Conservation (phyloP, 2,113 vertebrate genomes). For the Taxidea taxus region DNA sequence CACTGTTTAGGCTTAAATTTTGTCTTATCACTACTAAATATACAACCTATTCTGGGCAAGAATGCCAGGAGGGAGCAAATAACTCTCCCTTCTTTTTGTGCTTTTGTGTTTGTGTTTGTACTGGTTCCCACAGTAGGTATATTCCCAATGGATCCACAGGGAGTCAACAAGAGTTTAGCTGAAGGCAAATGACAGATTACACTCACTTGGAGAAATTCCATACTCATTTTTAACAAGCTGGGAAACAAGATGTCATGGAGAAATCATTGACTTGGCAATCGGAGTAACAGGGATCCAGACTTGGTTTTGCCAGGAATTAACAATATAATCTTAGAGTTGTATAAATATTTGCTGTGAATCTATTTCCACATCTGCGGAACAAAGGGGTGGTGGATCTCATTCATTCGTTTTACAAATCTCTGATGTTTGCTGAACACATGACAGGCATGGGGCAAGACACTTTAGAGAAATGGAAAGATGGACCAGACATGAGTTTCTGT, state of each 20-base stretch:
- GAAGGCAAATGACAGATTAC: conserved; percentile 26
- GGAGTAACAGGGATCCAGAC: neutral
- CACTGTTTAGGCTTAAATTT: neutral
- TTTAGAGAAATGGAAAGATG: neutral
- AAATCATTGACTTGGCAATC: conserved; percentile 8
- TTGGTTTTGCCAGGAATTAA: neutral
- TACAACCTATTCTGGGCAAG: neutral
- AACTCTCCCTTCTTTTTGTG: neutral
- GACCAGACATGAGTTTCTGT: neutral
- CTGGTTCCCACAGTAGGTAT: neutral
- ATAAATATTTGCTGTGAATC: neutral
- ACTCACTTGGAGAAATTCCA: neutral
- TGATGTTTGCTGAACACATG: neutral
- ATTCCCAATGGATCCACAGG: conserved; percentile 8
- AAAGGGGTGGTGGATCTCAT: neutral
- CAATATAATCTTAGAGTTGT: neutral
- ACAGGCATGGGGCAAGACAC: neutral
- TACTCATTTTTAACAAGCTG: conserved; percentile 32
- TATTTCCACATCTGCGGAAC: neutral
- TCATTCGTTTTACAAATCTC: conserved; percentile 1
- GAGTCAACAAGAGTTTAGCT: conserved; percentile 23
- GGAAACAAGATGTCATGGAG: neutral
- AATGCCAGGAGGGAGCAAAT: conserved; percentile 1
- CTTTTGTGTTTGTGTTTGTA: conserved; percentile 17
- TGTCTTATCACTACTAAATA: conserved; percentile 19